Evolutionary conservation across 1,140 invertebrate species (phyloP).

Genomic region (Pogonomyrmex californicus): DNA sequence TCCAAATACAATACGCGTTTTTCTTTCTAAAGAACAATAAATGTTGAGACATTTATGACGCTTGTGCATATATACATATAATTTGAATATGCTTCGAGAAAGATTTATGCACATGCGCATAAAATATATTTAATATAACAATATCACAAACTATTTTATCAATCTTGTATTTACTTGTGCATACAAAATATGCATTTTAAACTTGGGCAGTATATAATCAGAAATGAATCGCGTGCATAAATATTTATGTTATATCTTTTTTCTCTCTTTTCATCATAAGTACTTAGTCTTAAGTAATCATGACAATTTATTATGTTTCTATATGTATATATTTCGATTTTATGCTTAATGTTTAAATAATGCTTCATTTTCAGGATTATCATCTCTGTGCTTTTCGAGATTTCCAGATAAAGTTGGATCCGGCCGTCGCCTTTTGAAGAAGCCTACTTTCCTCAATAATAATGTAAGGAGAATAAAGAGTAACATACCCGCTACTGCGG

Average conservation of each 20-base stretch:
- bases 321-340: conserved; percentile 41
- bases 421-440: conserved; percentile 94
- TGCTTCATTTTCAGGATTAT: conserved; percentile 87
- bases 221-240: neutral
- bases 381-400: conserved; percentile 91
- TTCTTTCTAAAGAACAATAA: neutral
- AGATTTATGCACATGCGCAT: conserved; percentile 8
- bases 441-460: conserved; percentile 94
- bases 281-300: conserved; percentile 59
- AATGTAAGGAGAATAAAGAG: conserved; percentile 93
- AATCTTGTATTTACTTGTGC: conserved; percentile 20
- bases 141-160: conserved; percentile 60
- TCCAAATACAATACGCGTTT: neutral
- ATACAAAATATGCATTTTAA: conserved; percentile 27
- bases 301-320: conserved; percentile 23
- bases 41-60: conserved; percentile 21
- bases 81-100: conserved; percentile 8
- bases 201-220: conserved; percentile 23
- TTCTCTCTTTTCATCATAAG: conserved; percentile 36
- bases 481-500: conserved; percentile 92
- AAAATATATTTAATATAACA: conserved; percentile 40
- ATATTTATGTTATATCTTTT: neutral
- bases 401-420: conserved; percentile 94
- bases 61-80: neutral
- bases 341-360: conserved; percentile 82